Evolutionary conservation across 1,140 invertebrate species (phyloP), one percentile per base, ranked within the genome.

Genomic region (Drosophila mayri): DNA sequence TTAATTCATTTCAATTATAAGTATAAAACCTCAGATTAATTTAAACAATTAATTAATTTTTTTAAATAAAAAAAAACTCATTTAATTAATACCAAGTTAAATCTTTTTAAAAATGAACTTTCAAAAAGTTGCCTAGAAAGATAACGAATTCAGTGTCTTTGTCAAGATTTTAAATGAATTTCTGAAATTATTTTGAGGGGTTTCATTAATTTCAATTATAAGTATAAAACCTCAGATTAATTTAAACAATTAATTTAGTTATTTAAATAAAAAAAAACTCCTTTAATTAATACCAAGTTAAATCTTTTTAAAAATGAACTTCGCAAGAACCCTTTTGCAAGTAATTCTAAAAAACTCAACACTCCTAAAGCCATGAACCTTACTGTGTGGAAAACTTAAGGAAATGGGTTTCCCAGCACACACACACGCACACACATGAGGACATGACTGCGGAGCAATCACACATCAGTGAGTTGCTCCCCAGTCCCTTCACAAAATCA

Each of bases 401-500:
- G 18, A 67, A 46, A 50, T 52, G 50, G 50, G 1, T 54, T 54
- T 54, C 18, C 50, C 50, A 16, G 30, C 32, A 54, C 30, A 54
- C 4, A 35, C 49, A 35, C 30, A 54, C 4, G 20, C 49, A 35
- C 10, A 63, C 61, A 57, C 46, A 49, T 9, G 6, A 18, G 11
- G 59, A 64, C 58, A 54, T 46, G 41, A 79, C 54, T 49, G 20
- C 16, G 12, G 32, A 37, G 65, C 77, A 81, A 85, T 81, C 77
- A 85, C 81, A 85, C 81, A 84, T 84, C 63, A 79, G 65, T 79
- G 81, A 67, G 38, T 35, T 37, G 22, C 38, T 46, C 47, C 22
- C 46, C 66, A 52, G 28, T 30, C 40, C 57, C 30, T 25, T 10
- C 32, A 32, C 30, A 71, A 40, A 54, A 57, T 68, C 49, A 55